Evolutionary conservation across 2,888 invertebrate species (phyloP), one percentile per base, ranked within the genome.

Genomic region (Caenorhabditis sp.): DNA sequence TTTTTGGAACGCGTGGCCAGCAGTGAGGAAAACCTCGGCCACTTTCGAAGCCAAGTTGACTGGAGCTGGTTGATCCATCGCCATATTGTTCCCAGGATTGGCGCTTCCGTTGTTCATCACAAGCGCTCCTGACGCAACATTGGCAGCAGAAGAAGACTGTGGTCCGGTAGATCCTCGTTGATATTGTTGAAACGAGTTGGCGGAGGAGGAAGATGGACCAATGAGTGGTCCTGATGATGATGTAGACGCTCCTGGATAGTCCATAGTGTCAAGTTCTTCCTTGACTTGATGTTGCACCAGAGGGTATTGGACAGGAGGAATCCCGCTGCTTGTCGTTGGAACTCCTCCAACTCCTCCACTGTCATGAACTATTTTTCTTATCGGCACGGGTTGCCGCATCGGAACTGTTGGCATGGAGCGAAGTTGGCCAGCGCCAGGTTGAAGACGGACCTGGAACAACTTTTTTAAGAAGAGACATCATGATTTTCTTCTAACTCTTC

Each of bases 1-100:
- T 70, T 89, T 88, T 59, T 91, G 90, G 74, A 91, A 91, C 12
- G 91, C 90, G 61, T 89, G 88, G 6, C 90, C 89, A 19, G 91
- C 91, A 0, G 90, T 90, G 14, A 90, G 85, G 68, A 91, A 91
- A 8, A 91, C 88, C 79, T 91, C 91, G 0, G 90, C 90, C 8
- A 90, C 87, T 58, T 87, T 87, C 12, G 84, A 80, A 8, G 87
- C 87, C 28, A 85, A 49, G 26, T 87, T 87, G 1, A 85, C 82
- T 0, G 87, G 87, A 24, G 86, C 82, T 35, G 84, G 84, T 61
- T 84, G 84, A 61, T 84, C 84, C 84, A 84, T 80, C 12, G 80
- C 73, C 64, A 80, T 61, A 16, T 31, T 59, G 14, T 26, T 70
- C 26, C 44, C 24, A 54, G 7, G 2, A 38, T 26, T 63, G 10